Conservation (phyloP, 2,113 vertebrate species). For the Cricetomys ansorgei region DNA sequence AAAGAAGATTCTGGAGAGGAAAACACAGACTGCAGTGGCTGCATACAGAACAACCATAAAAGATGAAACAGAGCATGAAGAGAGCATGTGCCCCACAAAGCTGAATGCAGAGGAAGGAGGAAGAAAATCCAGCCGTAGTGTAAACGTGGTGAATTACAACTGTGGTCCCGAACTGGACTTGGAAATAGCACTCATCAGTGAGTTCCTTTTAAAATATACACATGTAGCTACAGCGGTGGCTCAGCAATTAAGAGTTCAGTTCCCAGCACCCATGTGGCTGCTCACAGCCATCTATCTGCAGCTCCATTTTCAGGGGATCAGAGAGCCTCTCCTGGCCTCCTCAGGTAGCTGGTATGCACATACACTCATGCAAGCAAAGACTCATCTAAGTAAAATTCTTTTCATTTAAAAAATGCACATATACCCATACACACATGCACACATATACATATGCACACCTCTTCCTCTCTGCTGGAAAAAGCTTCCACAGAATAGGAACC, state of each 20-base stretch:
- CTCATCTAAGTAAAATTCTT: not conserved
- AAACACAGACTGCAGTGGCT: not conserved
- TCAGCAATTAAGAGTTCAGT: not conserved
- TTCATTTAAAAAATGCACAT: not conserved
- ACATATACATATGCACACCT: not conserved
- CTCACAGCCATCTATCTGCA: not conserved
- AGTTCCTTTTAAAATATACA: not conserved
- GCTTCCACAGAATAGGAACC: not conserved
- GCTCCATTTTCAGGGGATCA: not conserved
- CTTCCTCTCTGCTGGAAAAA: not conserved
- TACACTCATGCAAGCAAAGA: not conserved
- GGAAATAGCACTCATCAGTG: not conserved
- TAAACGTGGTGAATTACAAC: not conserved
- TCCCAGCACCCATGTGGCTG: not conserved
- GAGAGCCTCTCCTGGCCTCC: no score
- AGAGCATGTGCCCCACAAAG: not conserved
- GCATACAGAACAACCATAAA: not conserved
- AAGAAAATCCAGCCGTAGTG: not conserved
- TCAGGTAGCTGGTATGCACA: not conserved
- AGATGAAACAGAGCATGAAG: not conserved
- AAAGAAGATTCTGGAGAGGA: not conserved
- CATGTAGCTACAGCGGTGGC: no score
- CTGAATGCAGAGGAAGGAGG: not conserved
- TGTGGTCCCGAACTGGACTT: not conserved
- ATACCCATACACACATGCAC: not conserved